Conservation (phyloP, 1,140 invertebrate species). For the Papilio glaucus region DNA sequence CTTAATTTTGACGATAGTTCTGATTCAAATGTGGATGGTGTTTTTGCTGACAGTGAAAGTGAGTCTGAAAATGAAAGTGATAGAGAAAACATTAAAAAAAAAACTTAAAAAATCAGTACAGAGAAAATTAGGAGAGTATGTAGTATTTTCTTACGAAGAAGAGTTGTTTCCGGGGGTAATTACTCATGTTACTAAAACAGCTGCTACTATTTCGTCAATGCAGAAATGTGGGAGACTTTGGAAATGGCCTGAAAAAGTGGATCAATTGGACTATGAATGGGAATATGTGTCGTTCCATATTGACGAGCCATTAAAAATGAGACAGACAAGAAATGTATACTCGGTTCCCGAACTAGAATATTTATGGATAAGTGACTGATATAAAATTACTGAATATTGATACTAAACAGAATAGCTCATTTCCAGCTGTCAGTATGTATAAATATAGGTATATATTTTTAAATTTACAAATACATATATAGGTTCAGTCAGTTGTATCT, state of each 20-base stretch:
- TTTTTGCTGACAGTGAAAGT: constrained; percentile 1
- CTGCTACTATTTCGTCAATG: constrained; percentile 38
- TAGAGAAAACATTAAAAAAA: constrained; percentile 19
- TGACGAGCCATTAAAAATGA: constrained; percentile 37
- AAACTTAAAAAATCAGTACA: constrained; percentile 33
- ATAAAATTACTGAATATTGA: constrained; percentile 14
- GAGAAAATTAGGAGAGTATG: constrained; percentile 35
- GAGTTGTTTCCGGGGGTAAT: too few species aligned
- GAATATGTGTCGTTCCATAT: constrained; percentile 26
- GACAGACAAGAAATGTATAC: constrained; percentile 34
- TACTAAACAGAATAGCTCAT: too few species aligned
- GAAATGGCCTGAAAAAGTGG: constrained; percentile 39
- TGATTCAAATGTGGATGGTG: constrained; percentile 10
- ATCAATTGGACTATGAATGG: constrained; percentile 32
- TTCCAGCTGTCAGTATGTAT: too few species aligned
- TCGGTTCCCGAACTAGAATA: constrained; percentile 30
- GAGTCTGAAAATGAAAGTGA: constrained; percentile 17
- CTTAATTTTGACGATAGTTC: constrained; percentile 36
- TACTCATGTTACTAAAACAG: constrained; percentile 27
- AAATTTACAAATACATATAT: background rate
- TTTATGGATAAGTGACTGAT: constrained; percentile 17
- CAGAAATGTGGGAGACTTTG: constrained; percentile 35
- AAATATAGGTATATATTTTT: too few species aligned
- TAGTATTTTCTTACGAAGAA: constrained; percentile 38
- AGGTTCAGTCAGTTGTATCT: constrained; percentile 2